phyloP scores from a whole-genome alignment of 2,888 invertebrate genomes.

The Esperia sulphurella region DNA sequence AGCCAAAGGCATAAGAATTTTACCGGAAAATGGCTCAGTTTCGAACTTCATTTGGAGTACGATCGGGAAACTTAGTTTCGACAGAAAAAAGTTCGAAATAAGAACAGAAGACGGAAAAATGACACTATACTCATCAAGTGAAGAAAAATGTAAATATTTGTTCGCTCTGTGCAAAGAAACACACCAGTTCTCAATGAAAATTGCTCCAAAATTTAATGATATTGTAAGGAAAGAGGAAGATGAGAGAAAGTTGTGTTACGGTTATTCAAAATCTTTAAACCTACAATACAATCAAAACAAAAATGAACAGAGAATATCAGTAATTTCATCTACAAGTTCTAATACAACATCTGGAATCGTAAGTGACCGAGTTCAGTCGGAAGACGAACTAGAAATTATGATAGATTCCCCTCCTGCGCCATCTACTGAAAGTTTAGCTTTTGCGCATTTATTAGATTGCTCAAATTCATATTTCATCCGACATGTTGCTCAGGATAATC shows the following conservation, averaged over 20 bases:
- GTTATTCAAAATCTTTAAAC: constrained; percentile 83
- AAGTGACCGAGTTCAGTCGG: constrained; percentile 95
- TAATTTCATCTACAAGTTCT: constrained; percentile 96
- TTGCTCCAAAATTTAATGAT: constrained; percentile 91
- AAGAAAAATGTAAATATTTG: constrained; percentile 95
- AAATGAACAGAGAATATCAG: constrained; percentile 90
- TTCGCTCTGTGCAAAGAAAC: constrained; percentile 93
- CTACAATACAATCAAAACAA: constrained; percentile 81
- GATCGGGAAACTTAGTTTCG: constrained; percentile 96
- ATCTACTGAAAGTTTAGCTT: constrained; percentile 90
- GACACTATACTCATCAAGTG: constrained; percentile 93
- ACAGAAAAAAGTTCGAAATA: constrained; percentile 98
- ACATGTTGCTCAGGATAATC: constrained; percentile 48
- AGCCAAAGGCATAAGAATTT: constrained; percentile 93
- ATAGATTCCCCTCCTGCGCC: constrained; percentile 91
- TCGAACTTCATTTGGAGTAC: constrained; percentile 96
- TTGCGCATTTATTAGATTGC: constrained; percentile 86
- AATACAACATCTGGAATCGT: constrained; percentile 98
- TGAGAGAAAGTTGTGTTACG: constrained; percentile 83
- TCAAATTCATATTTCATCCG: constrained; percentile 68
- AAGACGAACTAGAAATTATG: constrained; percentile 95
- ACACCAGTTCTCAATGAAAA: constrained; percentile 97
- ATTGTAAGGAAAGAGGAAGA: constrained; percentile 91
- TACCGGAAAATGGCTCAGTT: constrained; percentile 83
- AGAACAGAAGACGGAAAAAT: constrained; percentile 93